Conservation (phyloP, 2,888 invertebrate species). For the Ypsolopha sequella region DNA sequence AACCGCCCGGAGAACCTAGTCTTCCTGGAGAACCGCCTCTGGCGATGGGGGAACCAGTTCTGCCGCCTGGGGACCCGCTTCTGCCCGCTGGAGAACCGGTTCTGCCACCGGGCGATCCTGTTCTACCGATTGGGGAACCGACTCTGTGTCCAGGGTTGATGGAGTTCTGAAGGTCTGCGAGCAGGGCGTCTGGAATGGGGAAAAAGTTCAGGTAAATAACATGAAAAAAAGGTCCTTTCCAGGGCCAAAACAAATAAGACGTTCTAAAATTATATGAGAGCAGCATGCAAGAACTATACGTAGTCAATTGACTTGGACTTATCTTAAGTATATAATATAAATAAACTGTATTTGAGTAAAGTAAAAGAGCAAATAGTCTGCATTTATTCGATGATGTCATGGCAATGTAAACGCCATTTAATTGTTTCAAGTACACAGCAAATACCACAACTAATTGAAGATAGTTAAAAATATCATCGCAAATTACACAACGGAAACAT, state of each 20-base stretch:
- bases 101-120: constrained; percentile 64
- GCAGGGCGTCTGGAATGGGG: constrained; percentile 86
- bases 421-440: background rate
- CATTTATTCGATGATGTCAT: constrained; percentile 5
- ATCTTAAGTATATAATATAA: constrained; percentile 3
- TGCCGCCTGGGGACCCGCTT: constrained; percentile 38
- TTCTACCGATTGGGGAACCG: constrained; percentile 40
- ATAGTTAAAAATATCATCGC: background rate
- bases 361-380: background rate
- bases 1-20: constrained; percentile 54
- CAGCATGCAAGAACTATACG: too few relatives aligned
- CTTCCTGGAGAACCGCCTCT: constrained; percentile 66
- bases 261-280: too few relatives aligned
- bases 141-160: constrained; percentile 76
- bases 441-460: background rate
- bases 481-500: background rate
- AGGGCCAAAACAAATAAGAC: too few relatives aligned
- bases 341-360: background rate
- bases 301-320: background rate
- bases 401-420: background rate
- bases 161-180: constrained; percentile 96
- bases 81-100: constrained; percentile 39
- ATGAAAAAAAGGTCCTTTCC: too few relatives aligned
- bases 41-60: constrained; percentile 41
- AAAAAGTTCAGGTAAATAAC: constrained; percentile 6